Evolutionary conservation across 2,888 invertebrate species (phyloP).

Genomic region (Operophtera brumata): DNA sequence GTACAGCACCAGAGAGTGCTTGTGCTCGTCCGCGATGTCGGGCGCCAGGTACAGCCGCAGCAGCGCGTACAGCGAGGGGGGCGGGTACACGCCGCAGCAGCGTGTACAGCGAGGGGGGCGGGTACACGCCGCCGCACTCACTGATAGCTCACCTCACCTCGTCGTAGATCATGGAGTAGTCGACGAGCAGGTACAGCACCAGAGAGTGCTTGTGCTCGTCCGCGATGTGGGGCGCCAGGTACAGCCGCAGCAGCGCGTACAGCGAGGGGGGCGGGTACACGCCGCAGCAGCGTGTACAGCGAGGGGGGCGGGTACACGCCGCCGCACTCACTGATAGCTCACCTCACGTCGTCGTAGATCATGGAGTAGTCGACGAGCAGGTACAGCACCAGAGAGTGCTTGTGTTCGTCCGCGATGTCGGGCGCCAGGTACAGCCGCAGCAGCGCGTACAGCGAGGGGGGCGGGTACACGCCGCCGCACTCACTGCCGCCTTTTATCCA

Average conservation of each 20-base stretch:
- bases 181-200: conserved; percentile 89
- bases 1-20: conserved; percentile 90
- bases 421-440: conserved; percentile 87
- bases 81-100: conserved; percentile 87
- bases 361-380: conserved; percentile 90
- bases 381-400: conserved; percentile 90
- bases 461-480: conserved; percentile 86
- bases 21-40: conserved; percentile 83
- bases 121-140: conserved; percentile 84
- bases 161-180: conserved; percentile 86
- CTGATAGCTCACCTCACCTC: conserved; percentile 78
- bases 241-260: conserved; percentile 87
- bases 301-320: conserved; percentile 92
- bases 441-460: conserved; percentile 89
- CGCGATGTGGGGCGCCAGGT: conserved; percentile 84
- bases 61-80: conserved; percentile 89
- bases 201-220: conserved; percentile 88
- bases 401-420: conserved; percentile 83
- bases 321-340: conserved; percentile 60
- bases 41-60: conserved; percentile 87
- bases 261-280: conserved; percentile 92
- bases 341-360: conserved; percentile 82
- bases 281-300: conserved; percentile 84
- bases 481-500: conserved; percentile 86
- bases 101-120: conserved; percentile 90